Percentiles rank a stretch among this genome's conserved stretches.
Evolutionary conservation across 2,888 invertebrate genomes (phyloP).

Genomic region (Allacma fusca): DNA sequence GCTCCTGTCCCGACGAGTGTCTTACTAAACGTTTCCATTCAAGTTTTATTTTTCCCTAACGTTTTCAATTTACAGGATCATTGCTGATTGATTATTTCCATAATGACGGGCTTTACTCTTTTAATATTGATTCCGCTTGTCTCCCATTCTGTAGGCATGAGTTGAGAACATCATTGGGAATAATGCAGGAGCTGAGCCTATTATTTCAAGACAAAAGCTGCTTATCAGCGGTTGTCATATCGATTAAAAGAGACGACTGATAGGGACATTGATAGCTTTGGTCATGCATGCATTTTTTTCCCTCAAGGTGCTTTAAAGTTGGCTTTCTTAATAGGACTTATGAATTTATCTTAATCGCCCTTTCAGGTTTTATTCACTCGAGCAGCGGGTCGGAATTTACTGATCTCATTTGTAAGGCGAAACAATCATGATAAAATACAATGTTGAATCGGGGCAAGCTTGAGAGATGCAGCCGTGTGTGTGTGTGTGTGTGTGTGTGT

Average conservation of each 20-base stretch:
- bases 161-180: no score
- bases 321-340: neutral
- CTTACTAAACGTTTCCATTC: no score
- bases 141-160: neutral
- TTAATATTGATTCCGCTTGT: constrained; percentile 4
- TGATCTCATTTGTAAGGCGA: constrained; percentile 1
- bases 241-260: neutral
- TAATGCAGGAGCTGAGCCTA: neutral
- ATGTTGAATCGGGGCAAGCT: neutral
- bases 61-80: constrained; percentile 11
- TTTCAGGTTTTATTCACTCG: neutral
- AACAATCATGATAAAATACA: neutral
- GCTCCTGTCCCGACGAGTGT: no score
- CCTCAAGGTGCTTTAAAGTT: neutral
- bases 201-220: neutral
- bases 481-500: no score
- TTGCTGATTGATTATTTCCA: neutral
- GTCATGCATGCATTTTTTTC: neutral
- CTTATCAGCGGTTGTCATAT: neutral
- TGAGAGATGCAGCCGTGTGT: neutral
- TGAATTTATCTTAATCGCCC: neutral
- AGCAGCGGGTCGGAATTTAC: constrained; percentile 1
- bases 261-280: neutral
- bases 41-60: neutral
- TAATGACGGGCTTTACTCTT: constrained; percentile 4